A percentile compares a stretch with the other conserved stretches of the same genome.
phyloP scores from a whole-genome alignment of 2,113 vertebrate species.

The Paedocypris sp. region DNA sequence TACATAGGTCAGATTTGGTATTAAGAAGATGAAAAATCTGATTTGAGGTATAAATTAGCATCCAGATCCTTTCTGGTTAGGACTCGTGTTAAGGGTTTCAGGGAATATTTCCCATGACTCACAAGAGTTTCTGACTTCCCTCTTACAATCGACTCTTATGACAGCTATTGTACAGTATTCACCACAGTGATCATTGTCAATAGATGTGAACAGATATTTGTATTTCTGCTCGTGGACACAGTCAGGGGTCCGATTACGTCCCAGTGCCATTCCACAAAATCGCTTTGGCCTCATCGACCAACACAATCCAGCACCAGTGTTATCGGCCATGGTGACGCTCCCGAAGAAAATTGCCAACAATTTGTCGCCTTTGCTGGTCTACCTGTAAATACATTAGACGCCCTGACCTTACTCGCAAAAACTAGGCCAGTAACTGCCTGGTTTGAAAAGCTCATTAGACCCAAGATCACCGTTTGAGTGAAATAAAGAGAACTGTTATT shows the following conservation, averaged over 20 bases:
- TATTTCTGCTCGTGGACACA: neutral
- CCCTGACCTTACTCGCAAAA: neutral
- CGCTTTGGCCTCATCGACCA: slow-evolving; percentile 13
- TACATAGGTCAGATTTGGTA: neutral
- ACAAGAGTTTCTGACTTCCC: neutral
- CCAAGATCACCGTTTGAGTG: neutral
- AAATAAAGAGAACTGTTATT: neutral
- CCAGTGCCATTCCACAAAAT: slow-evolving; percentile 14
- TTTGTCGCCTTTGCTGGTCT: slow-evolving; percentile 26
- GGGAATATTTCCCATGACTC: neutral
- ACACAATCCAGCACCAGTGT: slow-evolving; percentile 40
- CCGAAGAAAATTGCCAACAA: slow-evolving; percentile 29
- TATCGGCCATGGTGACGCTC: slow-evolving; percentile 37
- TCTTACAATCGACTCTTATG: neutral
- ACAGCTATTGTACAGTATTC: neutral
- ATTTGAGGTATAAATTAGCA: neutral
- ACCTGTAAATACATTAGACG: slow-evolving; percentile 25
- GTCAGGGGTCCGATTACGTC: slow-evolving; percentile 1
- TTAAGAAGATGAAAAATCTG: neutral
- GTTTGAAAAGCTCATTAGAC: neutral
- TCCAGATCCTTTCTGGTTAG: too few relatives aligned
- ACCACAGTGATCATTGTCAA: slow-evolving; percentile 1
- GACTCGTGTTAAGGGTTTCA: too few relatives aligned
- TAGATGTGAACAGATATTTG: neutral
- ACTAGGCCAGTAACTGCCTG: too few relatives aligned